Base-by-base conservation (phyloP, 2,797 vertebrate species). In the Spatula versicolor region DNA sequence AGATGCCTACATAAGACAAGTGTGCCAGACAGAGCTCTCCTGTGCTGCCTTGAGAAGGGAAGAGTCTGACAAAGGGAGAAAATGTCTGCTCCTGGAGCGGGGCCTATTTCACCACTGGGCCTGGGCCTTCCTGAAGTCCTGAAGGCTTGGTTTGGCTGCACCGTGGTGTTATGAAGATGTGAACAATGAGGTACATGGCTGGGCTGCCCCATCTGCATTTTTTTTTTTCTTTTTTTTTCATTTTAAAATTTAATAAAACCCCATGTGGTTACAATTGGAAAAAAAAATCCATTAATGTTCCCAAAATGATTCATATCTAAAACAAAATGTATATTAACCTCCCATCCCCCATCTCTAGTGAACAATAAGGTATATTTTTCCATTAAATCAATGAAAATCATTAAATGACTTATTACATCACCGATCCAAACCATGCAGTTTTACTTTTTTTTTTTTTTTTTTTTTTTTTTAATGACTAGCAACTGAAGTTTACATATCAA, bases 211-310 rank as follows among this genome's bases (percentile, higher is more conserved):
- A 86, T 93, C 71, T 80, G 48, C 58, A 11, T 46, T 75, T 78
- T 88, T 95, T 94, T 68, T 89, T 76, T 89, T 76, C 13, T 46
- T 71, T 72, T 88, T 95, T 92, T 89, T 76, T 75, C 9, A 33
- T 94, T 94, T 86, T 41, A 91, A 94, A 90, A 86, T 92, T 88
- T 92, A 96, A 95, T 95, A 94, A 96, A 96, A 31, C 64, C 68
- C 37, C 96, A 94, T 77, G 94, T 95, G 96, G 87, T 92, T 95
- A 96, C 41, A 64, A 93, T 80, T 77, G 86, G 21, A 48, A 25
- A 71, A 92, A 93, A 82, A 72, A 74, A 28, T 35, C 52, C n/a
- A 82, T 84, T 91, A 86, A 77, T 64, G 30, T 77, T 95, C 88
- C 77, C 86, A 74, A 88, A 93, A 93, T 45, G 64, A 81, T 90